Evolutionary conservation across 2,797 vertebrate genomes (phyloP), one percentile per base, ranked within the genome.

Genomic region (Gambelia wislizenii): DNA sequence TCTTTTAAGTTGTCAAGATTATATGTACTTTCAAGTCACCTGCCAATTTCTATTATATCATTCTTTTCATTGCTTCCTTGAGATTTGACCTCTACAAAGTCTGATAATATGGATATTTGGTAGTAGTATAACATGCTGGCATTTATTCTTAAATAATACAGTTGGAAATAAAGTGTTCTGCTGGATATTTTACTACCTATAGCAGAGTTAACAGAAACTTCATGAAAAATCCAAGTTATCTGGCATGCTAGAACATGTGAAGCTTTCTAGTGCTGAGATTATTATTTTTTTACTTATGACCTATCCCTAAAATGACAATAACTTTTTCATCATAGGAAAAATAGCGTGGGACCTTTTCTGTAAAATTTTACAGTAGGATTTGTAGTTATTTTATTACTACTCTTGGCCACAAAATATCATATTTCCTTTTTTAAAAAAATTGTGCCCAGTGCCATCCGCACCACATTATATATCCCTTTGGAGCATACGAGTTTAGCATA

Each of bases 31-130:
- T n/a, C n/a, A n/a, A n/a, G n/a, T n/a, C n/a, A n/a, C n/a, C n/a
- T n/a, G 89, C 88, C 33, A 93, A 92, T 18, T 9, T 85, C 30
- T 83, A 93, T 2, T 22, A 9, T 6, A 70, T 67, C 77, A 79
- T 54, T 85, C 14, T 39, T 13, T 59, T 89, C 39, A 72, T 12
- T 36, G 22, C 56, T 77, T 56, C 3, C 25, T 39, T 56, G 59
- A 20, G 1, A 89, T 3, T 79, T 92, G 89, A 77, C 49, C 5
- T 33, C 85, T 2, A 1, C 22, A 91, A 87, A 1, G 4, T 87
- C 67, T 39, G 0, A 80, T 13, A 83, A 30, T 1, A 76, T 0
- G 42, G 79, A 36, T 87, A 72, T 0, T 22, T 89, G 9, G 0
- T 86, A 6, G 8, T 64, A 49, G 20, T 16, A 77, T 0, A 88